A percentile compares a stretch with the other conserved stretches of the same genome.
phyloP scores from a whole-genome alignment of 2,113 vertebrate species.

The Stigmatopora nigra region DNA sequence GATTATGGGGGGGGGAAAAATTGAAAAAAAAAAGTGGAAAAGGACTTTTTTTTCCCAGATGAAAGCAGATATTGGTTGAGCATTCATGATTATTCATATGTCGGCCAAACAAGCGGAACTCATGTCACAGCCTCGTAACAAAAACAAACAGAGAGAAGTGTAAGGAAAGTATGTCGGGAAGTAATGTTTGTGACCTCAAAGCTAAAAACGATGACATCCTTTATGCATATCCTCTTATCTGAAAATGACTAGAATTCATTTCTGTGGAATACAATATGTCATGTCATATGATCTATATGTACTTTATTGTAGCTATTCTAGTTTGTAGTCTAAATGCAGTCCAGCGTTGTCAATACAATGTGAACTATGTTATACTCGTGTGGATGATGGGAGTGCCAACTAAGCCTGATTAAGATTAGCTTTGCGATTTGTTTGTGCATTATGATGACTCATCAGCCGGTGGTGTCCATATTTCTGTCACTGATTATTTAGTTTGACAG shows the following conservation, averaged over 20 bases:
- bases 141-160: slow-evolving; percentile 48
- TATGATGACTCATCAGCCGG: slow-evolving; percentile 70
- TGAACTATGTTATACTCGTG: slow-evolving; percentile 79
- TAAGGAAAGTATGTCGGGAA: slow-evolving; percentile 47
- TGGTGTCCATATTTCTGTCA: slow-evolving; percentile 76
- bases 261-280: slow-evolving; percentile 77
- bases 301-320: slow-evolving; percentile 79
- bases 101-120: slow-evolving; percentile 38
- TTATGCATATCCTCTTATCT: slow-evolving; percentile 75
- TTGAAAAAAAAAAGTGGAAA: slow-evolving; percentile 29
- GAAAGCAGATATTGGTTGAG: slow-evolving; percentile 45
- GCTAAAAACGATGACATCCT: slow-evolving; percentile 68
- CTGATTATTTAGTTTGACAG: slow-evolving; percentile 74
- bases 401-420: slow-evolving; percentile 78
- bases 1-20: slow-evolving; percentile 31
- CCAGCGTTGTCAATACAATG: slow-evolving; percentile 76
- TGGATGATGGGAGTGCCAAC: slow-evolving; percentile 76
- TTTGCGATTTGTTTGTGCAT: slow-evolving; percentile 76
- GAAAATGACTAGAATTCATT: slow-evolving; percentile 70
- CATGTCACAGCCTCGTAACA: slow-evolving; percentile 39
- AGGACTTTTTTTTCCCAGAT: slow-evolving; percentile 37
- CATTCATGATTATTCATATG: slow-evolving; percentile 32
- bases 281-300: slow-evolving; percentile 79
- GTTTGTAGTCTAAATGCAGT: slow-evolving; percentile 80
- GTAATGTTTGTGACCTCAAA: slow-evolving; percentile 67